phyloP scores from a whole-genome alignment of 2,113 vertebrate species.

The Naja naja region DNA sequence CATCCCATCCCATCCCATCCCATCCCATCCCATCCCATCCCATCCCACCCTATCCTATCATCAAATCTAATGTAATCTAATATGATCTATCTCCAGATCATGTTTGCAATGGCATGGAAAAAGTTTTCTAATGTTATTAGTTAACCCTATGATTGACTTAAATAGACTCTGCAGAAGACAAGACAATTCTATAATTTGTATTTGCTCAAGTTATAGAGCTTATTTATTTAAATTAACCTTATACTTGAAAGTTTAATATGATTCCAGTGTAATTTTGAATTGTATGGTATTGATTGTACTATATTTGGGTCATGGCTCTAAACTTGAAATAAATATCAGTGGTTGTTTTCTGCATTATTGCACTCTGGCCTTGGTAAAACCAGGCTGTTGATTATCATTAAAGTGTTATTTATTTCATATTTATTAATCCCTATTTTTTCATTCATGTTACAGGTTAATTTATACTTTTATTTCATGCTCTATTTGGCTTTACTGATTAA shows the following conservation, averaged over 20 bases:
- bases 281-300: conserved; percentile 34
- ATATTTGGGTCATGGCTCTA: conserved; percentile 41
- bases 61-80: background rate
- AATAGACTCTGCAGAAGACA: background rate
- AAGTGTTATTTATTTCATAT: conserved; percentile 81
- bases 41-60: background rate
- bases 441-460: conserved; percentile 82
- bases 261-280: conserved; percentile 30
- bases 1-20: too few species aligned
- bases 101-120: background rate
- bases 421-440: conserved; percentile 77
- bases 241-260: background rate
- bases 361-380: conserved; percentile 68
- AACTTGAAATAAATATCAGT: conserved; percentile 61
- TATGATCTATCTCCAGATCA: background rate
- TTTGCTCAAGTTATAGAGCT: background rate
- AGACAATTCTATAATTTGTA: background rate
- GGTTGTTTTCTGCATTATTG: conserved; percentile 62
- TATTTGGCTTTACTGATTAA: conserved; percentile 84
- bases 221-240: background rate
- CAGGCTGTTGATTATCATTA: conserved; percentile 76
- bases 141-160: background rate
- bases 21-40: too few species aligned
- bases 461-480: conserved; percentile 85
- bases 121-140: too few species aligned